Base-by-base conservation (phyloP, 35 echinoderm and acorn worm genomes). In the Chiridota heheva region DNA sequence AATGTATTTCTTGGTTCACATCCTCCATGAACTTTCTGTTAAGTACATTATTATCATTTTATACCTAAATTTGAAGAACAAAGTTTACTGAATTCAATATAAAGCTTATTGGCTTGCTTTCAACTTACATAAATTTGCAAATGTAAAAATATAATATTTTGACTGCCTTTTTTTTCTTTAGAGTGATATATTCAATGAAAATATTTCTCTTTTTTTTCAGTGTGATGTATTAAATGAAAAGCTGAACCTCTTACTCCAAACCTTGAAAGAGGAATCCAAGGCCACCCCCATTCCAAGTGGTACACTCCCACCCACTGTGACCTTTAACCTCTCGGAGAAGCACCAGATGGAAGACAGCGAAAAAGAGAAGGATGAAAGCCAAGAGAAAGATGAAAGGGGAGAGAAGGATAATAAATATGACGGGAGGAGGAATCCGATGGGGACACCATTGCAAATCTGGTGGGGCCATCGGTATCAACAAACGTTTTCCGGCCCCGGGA, bases 201-300 rank as follows among this genome's bases (percentile, higher is more conserved):
- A 40, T 16, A 24, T 60, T 70, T 58, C 43, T 27, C 40, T 24
- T 28, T 29, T 68, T 10, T 33, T 2, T 6, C 36, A 97, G 93
- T 97, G 93, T 84, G 89, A 76, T 38, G 60, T 87, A 29, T 49
- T 97, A n/a, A 88, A 97, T 24, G 77, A 91, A 36, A 97, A 97
- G 60, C 81, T 92, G 0, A 82, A 92, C 29, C 89, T 87, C 40
- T 72, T 92, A 10, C 89, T 92, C 10, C 80, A 92, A 77, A 83
- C 95, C 5, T 62, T 98, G 8, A 84, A 88, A 33, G 89, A 88
- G 7, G 95, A 98, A 40, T 86, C 95, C n/a, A 59, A 88, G 16
- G 89, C 95, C 1, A 92, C 84, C n/a, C 83, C 90, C 37, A 58
- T 92, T 33, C 90, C 90, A 15, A 75, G 82, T 1, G 84, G 72